A percentile compares a stretch with the other conserved stretches of the same genome.
Conservation (phyloP, 2,888 invertebrate species). For the Agriopis aurantiaria region DNA sequence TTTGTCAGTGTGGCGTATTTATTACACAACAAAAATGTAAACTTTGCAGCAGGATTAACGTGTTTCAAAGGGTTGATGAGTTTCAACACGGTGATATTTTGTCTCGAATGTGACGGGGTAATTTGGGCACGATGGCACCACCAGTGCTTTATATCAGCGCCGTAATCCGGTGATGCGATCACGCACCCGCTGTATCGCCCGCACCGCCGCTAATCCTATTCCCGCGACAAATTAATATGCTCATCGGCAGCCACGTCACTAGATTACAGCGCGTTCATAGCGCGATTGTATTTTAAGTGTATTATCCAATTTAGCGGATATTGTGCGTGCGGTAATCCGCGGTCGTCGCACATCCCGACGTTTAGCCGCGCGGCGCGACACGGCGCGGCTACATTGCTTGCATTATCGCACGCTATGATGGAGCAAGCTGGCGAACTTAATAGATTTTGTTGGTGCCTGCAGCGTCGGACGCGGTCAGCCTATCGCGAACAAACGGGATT, state of each 20-base stretch:
- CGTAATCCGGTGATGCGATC: conserved; percentile 64
- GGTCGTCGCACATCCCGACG: conserved; percentile 72
- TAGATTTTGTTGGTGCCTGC: conserved; percentile 77
- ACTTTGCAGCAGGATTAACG: conserved; percentile 16
- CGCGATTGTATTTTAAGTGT: conserved; percentile 89
- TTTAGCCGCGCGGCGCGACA: conserved; percentile 69
- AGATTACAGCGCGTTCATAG: conserved; percentile 84
- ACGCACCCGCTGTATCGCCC: conserved; percentile 52
- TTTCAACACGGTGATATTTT: conserved; percentile 31
- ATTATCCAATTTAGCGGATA: conserved; percentile 88
- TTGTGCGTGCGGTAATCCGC: conserved; percentile 85
- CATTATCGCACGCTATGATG: conserved; percentile 76
- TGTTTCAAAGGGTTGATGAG: conserved; percentile 26
- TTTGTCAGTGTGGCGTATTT: conserved; percentile 22
- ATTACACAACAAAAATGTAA: conserved; percentile 16
- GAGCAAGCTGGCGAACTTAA: conserved; percentile 81
- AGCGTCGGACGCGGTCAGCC: conserved; percentile 71
- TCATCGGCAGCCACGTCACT: conserved; percentile 84
- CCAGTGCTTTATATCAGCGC: conserved; percentile 61
- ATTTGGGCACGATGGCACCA: conserved; percentile 57
- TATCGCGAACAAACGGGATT: conserved; percentile 81
- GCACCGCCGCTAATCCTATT: conserved; percentile 77
- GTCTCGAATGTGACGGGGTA: conserved; percentile 53
- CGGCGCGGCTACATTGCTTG: conserved; percentile 68
- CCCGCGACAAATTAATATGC: conserved; percentile 85